Evolutionary conservation across 2,113 vertebrate genomes (phyloP).

Genomic region (Sporophila hypoxantha): DNA sequence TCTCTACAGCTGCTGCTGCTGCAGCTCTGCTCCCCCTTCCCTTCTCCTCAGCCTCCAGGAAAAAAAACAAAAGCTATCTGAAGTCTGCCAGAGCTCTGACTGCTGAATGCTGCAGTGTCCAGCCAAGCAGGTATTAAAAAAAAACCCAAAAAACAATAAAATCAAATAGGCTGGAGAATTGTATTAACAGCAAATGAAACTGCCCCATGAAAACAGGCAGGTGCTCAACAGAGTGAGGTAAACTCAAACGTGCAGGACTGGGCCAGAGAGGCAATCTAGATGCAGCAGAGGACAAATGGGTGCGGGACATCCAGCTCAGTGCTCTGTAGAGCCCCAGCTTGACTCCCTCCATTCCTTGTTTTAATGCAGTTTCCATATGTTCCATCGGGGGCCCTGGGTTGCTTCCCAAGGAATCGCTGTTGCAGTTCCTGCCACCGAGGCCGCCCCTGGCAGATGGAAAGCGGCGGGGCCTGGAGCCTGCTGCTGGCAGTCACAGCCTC

Average conservation of each 20-base stretch:
- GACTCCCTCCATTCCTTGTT: not conserved
- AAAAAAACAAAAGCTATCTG: not conserved
- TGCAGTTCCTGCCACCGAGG: fast-evolving
- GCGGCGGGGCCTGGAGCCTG: fast-evolving
- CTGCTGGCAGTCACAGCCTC: not conserved
- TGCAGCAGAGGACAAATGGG: not conserved
- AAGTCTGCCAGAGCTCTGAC: not conserved
- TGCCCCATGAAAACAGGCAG: not conserved
- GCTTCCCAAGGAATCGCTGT: fast-evolving
- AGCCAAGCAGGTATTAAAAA: not conserved
- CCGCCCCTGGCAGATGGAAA: not conserved
- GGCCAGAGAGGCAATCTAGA: too few relatives aligned
- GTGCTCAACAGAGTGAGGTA: not conserved
- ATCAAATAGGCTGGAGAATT: not conserved
- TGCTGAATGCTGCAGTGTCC: not conserved
- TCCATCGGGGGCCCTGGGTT: not conserved
- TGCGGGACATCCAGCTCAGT: not conserved
- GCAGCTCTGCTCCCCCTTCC: not conserved
- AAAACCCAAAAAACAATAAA: not conserved
- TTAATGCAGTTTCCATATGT: not conserved
- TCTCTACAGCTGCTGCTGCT: not conserved
- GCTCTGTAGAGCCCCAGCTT: fast-evolving
- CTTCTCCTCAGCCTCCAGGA: not conserved
- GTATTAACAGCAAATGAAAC: not conserved
- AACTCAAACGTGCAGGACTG: not conserved